Conservation (phyloP, 1,140 invertebrate species). For the Colletes latitarsis region DNA sequence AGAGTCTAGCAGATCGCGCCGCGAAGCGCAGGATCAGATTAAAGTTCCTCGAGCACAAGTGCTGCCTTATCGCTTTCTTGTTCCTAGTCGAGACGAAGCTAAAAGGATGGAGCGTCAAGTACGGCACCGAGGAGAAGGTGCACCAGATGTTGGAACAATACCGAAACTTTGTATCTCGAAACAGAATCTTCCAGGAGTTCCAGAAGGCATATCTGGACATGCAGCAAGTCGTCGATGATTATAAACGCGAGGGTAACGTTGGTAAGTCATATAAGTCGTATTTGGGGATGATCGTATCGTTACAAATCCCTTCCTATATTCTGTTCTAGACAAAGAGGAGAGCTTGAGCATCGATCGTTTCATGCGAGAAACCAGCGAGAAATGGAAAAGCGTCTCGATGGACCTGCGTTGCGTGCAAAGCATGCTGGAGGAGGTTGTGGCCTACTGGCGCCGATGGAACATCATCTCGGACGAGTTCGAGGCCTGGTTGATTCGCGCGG, state of each 20-base stretch:
- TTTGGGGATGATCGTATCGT: no score
- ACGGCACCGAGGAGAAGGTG: constrained; percentile 91
- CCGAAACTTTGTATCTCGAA: constrained; percentile 93
- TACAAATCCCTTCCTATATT: background rate
- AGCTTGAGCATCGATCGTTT: constrained; percentile 90
- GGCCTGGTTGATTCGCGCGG: constrained; percentile 90
- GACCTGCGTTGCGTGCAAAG: constrained; percentile 94
- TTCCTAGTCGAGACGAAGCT: constrained; percentile 94
- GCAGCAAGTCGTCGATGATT: constrained; percentile 94
- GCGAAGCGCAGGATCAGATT: constrained; percentile 89
- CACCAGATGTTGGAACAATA: constrained; percentile 93
- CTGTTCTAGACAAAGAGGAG: constrained; percentile 86
- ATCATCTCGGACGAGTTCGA: constrained; percentile 87
- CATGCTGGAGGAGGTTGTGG: constrained; percentile 93
- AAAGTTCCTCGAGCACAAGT: constrained; percentile 95
- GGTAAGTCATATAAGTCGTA: constrained; percentile 78
- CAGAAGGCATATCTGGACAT: constrained; percentile 95
- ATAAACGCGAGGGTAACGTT: constrained; percentile 92
- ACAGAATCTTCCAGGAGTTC: constrained; percentile 96
- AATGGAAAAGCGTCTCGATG: constrained; percentile 94
- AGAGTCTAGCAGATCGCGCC: constrained; percentile 86
- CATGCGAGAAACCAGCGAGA: constrained; percentile 91
- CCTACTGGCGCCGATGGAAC: constrained; percentile 93
- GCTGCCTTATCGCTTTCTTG: constrained; percentile 94
- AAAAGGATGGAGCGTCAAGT: constrained; percentile 93